Evolutionary conservation across 2,888 invertebrate species (phyloP).

Genomic region (Drosophila seclusa): DNA sequence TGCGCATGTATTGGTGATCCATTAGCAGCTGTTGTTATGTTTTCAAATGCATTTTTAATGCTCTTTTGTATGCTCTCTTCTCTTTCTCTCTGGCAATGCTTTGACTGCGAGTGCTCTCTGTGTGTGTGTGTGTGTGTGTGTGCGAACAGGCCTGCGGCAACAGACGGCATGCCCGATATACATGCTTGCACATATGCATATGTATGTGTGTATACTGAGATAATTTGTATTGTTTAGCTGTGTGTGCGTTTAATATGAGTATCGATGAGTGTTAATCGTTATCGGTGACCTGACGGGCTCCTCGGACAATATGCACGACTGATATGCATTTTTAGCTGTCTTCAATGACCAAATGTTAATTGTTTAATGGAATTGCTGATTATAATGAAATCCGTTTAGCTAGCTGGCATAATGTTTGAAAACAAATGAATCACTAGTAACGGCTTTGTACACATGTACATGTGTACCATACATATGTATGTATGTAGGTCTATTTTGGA

Average conservation of each 20-base stretch:
- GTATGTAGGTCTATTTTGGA: conserved; percentile 7
- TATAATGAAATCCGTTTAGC: background rate
- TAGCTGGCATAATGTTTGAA: background rate
- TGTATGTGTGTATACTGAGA: background rate
- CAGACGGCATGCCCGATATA: conserved; percentile 8
- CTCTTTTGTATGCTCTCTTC: conserved; percentile 17
- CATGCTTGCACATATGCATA: background rate
- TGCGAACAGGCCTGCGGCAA: conserved; percentile 22
- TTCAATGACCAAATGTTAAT: background rate
- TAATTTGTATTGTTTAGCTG: conserved; percentile 11
- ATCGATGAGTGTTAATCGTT: conserved; percentile 17
- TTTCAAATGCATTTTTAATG: conserved; percentile 25
- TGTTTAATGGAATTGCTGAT: conserved; percentile 1
- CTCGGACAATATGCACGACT: background rate
- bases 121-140: background rate
- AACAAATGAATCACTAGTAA: background rate
- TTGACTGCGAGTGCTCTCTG: background rate
- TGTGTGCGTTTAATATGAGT: conserved; percentile 14
- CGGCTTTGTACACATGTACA: background rate
- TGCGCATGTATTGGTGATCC: conserved; percentile 17
- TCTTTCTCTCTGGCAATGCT: conserved; percentile 13
- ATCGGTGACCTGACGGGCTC: background rate
- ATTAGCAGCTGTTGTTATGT: conserved; percentile 31
- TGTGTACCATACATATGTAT: background rate
- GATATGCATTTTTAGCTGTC: background rate